Percentiles rank a stretch among this genome's conserved stretches.
phyloP scores from a whole-genome alignment of 2,888 invertebrate genomes.

The Ischnura elegans region DNA sequence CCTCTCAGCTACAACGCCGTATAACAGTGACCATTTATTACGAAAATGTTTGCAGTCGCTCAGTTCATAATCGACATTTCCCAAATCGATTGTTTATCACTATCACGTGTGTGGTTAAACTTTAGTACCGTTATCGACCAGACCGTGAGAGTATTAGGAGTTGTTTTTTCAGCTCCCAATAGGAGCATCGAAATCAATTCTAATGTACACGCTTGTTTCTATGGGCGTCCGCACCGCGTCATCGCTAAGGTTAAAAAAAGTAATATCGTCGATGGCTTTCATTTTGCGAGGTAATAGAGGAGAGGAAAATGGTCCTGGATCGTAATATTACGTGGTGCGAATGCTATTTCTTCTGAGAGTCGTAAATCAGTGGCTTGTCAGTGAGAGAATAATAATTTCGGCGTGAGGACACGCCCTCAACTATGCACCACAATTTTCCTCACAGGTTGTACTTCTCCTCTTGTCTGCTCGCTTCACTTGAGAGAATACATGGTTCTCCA shows the following conservation, averaged over 20 bases:
- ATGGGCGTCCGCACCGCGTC: neutral
- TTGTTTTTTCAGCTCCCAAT: no score
- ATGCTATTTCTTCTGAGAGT: neutral
- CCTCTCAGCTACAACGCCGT: no score
- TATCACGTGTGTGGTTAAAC: no score
- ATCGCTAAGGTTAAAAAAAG: neutral
- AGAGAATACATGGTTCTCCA: no score
- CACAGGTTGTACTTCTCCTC: no score
- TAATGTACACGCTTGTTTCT: neutral
- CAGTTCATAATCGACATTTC: no score
- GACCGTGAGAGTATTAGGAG: no score
- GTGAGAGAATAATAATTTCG: neutral
- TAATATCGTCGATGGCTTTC: neutral
- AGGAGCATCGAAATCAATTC: slow-evolving; percentile 20
- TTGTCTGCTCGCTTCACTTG: no score
- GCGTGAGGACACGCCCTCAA: neutral
- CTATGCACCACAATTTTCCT: neutral
- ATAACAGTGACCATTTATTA: no score
- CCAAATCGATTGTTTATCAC: no score
- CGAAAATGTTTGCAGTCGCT: no score
- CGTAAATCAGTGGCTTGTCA: slow-evolving; percentile 18
- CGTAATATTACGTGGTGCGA: neutral
- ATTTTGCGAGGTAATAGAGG: neutral
- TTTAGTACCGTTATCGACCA: no score
- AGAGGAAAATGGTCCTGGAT: neutral